Evolutionary conservation across 2,888 invertebrate species (phyloP), one percentile per base, ranked within the genome.

Genomic region (Auanema freiburgensis): DNA sequence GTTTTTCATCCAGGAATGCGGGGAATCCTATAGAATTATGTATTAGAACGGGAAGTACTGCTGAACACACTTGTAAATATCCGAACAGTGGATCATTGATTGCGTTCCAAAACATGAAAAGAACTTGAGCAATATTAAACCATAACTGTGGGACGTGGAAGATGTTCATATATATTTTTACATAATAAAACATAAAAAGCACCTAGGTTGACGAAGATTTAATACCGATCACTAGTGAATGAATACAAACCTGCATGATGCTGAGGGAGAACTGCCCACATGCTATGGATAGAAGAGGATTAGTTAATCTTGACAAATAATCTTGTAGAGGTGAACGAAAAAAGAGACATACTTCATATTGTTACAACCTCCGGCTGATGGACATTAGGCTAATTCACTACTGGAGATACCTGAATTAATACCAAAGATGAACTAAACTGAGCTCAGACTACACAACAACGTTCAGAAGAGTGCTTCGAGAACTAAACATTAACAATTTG

Each of bases 11-110:
- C 84, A 84, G 11, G 68, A 66, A 4, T 65, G 62, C 1, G 67
- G 67, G 2, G 68, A 61, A 54, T 76, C 76, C 74, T 74, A 58
- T 50, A 63, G 24, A 3, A 3, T 21, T 12, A 40, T 21, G 23
- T 54, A 52, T 14, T 46, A 52, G 5, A 40, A 46, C 12, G n/a
- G n/a, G n/a, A n/a, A n/a, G n/a, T n/a, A n/a, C n/a, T n/a, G n/a
- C n/a, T n/a, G 25, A 56, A 61, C 14, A n/a, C 33, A 77, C 78
- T 72, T 83, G 77, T 14, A 81, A 51, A 65, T 85, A 85, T 10
- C 85, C 86, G 71, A 86, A 86, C 44, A 86, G 66, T 0, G 86
- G 86, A 64, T 86, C 86, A 66, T 86, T 86, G 24, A 86, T 67
- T 0, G 86, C 84, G 70, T 86, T 86, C 86, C 86, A 86, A 6